Evolutionary conservation across 2,113 vertebrate species (phyloP), one percentile per base, ranked within the genome.

Genomic region (Psittacula cyanocephala): DNA sequence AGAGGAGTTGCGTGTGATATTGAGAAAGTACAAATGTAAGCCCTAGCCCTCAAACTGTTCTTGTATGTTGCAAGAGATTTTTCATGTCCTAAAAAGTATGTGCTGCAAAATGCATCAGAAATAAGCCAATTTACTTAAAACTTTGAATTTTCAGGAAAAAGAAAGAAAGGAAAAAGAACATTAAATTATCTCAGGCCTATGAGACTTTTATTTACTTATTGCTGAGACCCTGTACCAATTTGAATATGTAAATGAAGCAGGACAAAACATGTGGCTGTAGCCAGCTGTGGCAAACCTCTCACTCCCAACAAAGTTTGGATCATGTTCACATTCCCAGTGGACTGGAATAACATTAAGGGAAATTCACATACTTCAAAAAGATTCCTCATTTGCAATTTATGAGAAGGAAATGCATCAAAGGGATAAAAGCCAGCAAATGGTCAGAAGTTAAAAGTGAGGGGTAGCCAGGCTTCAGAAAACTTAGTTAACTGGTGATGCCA

Each of bases 311-410:
- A 93, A 88, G 24, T 91, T 93, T 83, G 82, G 85, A 68, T 86
- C 71, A 18, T 77, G 28, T 64, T 75, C 82, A 22, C 22, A 17
- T 80, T 90, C 85, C 85, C 81, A n/a, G 13, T n/a, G 33, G 88
- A 70, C 64, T 86, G 43, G 90, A 89, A 83, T 86, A 93, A 88
- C 63, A 88, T 90, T 69, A 68, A 89, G 49, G 19, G 59, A 90
- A 88, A 93, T 90, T 93, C 90, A 25, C 39, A 39, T 76, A 90
- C 93, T 94, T 97, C 95, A 94, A 62, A 96, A 86, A 75, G 76
- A 52, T 69, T 91, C 29, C 43, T 94, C 39, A 86, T 95, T 94
- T 95, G 94, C 93, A 91, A 90, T 96, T 94, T 81, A 93, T 96
- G 95, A 95, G 91, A 86, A 1, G 12, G 88, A 88, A 90, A 60